A percentile compares a stretch with the other conserved stretches of the same genome.
These are phyloP conservation scores for roundworm (Caenorhabditis elegans) DNA, from an alignment of 1,140 invertebrate species.

Conservation along the genomic window WBcel235 BX284603.4:9101001-9101500, in stretches of 20 bases:
- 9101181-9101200: background rate
- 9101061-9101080: background rate
- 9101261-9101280: background rate
- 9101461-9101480: no score
- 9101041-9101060: constrained; percentile 2
- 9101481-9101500: constrained; percentile 19
- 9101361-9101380: no score
- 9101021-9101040: background rate
- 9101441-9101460: no score
- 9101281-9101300: background rate
- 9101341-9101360: no score
- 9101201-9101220: background rate
- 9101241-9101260: background rate
- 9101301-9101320: constrained; percentile 22
- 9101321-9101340: no score
- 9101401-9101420: no score
- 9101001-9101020: background rate
- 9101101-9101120: constrained; percentile 28
- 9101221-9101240: background rate
- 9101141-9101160: background rate
- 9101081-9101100: background rate
- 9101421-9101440: no score
- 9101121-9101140: background rate
- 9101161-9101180: background rate
- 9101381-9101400: no score